phyloP scores from a whole-genome alignment of 2,797 vertebrate genomes.

The Poecilia velifera region DNA sequence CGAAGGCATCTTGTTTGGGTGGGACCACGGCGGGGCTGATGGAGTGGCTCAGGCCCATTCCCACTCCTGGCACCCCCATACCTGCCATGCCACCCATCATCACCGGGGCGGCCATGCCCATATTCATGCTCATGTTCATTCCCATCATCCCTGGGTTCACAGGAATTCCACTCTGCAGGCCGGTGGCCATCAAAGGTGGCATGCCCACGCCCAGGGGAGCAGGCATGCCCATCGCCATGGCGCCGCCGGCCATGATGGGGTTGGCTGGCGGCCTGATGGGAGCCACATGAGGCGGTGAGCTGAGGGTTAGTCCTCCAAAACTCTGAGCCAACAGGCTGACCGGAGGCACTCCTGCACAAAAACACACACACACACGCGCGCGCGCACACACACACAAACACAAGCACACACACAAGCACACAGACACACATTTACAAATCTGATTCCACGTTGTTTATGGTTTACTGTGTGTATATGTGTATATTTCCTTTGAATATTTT shows the following conservation, averaged over 20 bases:
- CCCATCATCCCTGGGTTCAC: constrained; percentile 79
- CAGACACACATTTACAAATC: background rate
- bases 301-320: constrained; percentile 91
- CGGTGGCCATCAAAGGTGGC: constrained; percentile 77
- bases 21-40: constrained; percentile 82
- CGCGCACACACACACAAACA: constrained; percentile 31
- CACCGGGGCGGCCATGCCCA: constrained; percentile 85
- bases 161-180: constrained; percentile 68
- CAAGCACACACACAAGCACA: constrained; percentile 5
- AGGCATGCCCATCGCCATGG: constrained; percentile 64
- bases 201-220: constrained; percentile 78
- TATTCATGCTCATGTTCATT: constrained; percentile 82
- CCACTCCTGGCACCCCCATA: constrained; percentile 84
- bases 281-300: constrained; percentile 81
- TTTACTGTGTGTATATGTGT: background rate
- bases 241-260: constrained; percentile 78
- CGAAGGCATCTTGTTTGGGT: constrained; percentile 98
- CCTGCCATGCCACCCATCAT: constrained; percentile 78
- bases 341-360: constrained; percentile 85
- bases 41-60: constrained; percentile 73
- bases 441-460: constrained; percentile 6
- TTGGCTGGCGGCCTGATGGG: constrained; percentile 82
- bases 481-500: background rate
- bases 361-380: constrained; percentile 6
- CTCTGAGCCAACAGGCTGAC: constrained; percentile 89